phyloP scores from a whole-genome alignment of 2,888 invertebrate species.

The Dolomedes plantarius region DNA sequence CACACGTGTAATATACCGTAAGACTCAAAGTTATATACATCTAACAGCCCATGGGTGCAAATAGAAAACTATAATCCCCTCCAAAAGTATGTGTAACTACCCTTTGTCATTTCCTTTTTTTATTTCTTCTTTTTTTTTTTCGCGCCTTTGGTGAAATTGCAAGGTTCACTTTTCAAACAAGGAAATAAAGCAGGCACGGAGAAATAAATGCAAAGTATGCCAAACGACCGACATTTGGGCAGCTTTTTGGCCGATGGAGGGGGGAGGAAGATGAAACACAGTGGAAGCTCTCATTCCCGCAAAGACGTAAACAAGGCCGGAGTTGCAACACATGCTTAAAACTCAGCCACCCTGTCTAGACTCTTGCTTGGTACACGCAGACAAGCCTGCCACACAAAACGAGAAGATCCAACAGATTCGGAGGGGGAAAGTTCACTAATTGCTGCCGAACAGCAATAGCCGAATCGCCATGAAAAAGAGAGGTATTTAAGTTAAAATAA shows the following conservation, averaged over 20 bases:
- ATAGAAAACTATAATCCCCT: too few species aligned
- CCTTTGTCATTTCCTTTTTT: too few species aligned
- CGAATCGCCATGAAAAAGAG: too few species aligned
- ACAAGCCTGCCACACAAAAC: constrained; percentile 6
- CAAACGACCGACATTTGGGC: background rate
- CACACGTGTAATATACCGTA: too few species aligned
- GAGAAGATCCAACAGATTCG: background rate
- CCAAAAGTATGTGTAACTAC: too few species aligned
- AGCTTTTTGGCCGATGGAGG: background rate
- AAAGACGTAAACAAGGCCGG: constrained; percentile 47
- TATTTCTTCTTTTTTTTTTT: too few species aligned
- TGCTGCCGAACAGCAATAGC: background rate
- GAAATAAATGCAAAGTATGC: background rate
- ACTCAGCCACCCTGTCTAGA: constrained; percentile 41
- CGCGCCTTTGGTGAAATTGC: too few species aligned
- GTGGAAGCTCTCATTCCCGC: constrained; percentile 20
- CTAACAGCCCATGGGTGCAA: too few species aligned
- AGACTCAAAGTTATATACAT: too few species aligned
- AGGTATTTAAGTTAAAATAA: too few species aligned
- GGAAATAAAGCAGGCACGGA: background rate
- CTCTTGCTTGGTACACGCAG: background rate
- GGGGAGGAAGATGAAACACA: constrained; percentile 16
- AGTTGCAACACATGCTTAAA: constrained; percentile 51
- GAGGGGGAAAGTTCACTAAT: constrained; percentile 32
- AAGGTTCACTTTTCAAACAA: background rate